phyloP scores from a whole-genome alignment of 1,140 invertebrate species.

The Cydia pomonella region DNA sequence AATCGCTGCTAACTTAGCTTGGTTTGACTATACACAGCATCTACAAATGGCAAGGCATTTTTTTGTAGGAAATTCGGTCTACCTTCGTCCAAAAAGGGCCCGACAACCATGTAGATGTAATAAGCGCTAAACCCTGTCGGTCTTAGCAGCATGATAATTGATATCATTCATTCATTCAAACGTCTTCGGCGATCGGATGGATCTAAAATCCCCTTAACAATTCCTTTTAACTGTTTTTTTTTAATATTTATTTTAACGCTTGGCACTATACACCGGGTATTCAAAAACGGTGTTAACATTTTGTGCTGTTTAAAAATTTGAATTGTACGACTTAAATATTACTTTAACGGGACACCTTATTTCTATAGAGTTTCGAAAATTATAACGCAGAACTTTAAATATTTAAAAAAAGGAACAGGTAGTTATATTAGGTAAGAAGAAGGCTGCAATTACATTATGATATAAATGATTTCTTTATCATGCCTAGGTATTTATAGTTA shows the following conservation, averaged over 20 bases:
- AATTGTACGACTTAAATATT: slow-evolving; percentile 17
- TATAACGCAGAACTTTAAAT: slow-evolving; percentile 25
- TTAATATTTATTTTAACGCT: slow-evolving; percentile 14
- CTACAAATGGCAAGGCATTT: too few species aligned
- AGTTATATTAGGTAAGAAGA: slow-evolving; percentile 12
- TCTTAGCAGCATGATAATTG: too few species aligned
- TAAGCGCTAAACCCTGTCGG: too few species aligned
- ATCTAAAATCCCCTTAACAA: too few species aligned
- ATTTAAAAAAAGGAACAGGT: slow-evolving; percentile 3
- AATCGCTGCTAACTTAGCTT: too few species aligned
- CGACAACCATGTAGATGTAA: too few species aligned
- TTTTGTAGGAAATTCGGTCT: too few species aligned
- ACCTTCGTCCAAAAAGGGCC: too few species aligned
- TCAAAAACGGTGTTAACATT: slow-evolving; percentile 1
- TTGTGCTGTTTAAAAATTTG: slow-evolving; percentile 18
- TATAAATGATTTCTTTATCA: neutral
- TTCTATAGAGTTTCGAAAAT: neutral
- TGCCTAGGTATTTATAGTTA: neutral
- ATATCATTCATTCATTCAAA: too few species aligned
- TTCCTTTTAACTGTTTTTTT: neutral
- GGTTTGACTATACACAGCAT: too few species aligned
- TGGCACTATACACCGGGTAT: slow-evolving; percentile 17
- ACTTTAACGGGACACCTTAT: slow-evolving; percentile 9
- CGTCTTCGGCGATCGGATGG: too few species aligned
- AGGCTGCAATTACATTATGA: slow-evolving; percentile 12